Conservation (phyloP, 2,888 invertebrate genomes). For the Nephrotoma flavescens region DNA sequence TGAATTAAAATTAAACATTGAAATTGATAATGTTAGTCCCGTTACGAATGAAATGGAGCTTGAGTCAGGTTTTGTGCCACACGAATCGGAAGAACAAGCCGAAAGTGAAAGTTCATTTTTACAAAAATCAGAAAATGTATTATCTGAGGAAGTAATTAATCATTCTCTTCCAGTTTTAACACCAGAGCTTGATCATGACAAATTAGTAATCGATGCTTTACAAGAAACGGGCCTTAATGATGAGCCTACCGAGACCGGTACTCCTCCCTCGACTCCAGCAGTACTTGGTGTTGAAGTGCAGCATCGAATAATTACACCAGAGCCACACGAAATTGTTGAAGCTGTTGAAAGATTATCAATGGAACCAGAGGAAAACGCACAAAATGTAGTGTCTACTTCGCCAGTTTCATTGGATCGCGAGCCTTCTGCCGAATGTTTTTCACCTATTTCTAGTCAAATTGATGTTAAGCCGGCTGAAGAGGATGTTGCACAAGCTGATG, state of each 20-base stretch:
- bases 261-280: not conserved
- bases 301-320: not conserved
- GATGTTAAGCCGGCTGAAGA: not conserved
- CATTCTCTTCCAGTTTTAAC: not conserved
- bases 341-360: slow-evolving; percentile 1
- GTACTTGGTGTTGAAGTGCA: not conserved
- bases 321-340: not conserved
- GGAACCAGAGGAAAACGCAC: not conserved
- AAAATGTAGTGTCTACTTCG: not conserved
- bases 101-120: not conserved
- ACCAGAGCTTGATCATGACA: not conserved
- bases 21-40: not conserved
- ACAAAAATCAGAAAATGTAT: not conserved
- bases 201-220: not conserved
- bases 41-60: not conserved
- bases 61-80: not conserved
- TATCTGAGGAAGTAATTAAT: not conserved
- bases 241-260: not conserved
- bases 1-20: not conserved
- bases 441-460: not conserved
- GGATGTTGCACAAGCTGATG: not conserved
- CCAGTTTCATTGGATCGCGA: not conserved
- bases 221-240: not conserved
- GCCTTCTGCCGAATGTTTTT: not conserved
- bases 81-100: not conserved